Evolutionary conservation across 2,888 invertebrate genomes (phyloP).

Genomic region (Orthosia gothica): DNA sequence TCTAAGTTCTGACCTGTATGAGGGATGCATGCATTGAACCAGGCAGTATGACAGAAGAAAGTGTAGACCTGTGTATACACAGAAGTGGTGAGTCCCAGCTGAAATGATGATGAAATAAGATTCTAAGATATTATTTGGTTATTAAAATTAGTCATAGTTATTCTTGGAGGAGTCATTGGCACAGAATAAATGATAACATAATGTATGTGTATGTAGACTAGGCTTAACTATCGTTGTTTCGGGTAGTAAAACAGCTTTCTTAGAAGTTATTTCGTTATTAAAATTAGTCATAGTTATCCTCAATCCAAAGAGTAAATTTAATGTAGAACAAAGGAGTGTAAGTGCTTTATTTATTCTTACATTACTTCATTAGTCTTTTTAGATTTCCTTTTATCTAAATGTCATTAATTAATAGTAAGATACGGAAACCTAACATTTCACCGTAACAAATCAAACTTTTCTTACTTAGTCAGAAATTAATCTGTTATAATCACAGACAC

Average conservation of each 20-base stretch:
- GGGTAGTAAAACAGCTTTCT: not conserved
- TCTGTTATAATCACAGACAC: too few relatives aligned
- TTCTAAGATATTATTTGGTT: slow-evolving; percentile 14
- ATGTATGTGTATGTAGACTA: not conserved
- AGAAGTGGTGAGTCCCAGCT: not conserved
- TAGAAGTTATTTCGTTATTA: slow-evolving; percentile 19
- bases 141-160: slow-evolving; percentile 17
- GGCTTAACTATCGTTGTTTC: slow-evolving; percentile 12
- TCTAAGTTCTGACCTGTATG: too few relatives aligned
- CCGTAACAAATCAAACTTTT: slow-evolving; percentile 19
- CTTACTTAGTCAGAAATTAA: too few relatives aligned
- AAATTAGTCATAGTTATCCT: slow-evolving; percentile 19
- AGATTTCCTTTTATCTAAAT: not conserved
- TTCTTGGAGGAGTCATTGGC: not conserved
- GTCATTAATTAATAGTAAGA: slow-evolving; percentile 13
- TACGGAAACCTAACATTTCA: slow-evolving; percentile 1
- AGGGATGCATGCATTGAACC: not conserved
- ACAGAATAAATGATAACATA: slow-evolving; percentile 30
- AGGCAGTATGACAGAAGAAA: not conserved
- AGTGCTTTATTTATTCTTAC: not conserved
- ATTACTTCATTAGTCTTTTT: not conserved
- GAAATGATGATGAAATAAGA: not conserved
- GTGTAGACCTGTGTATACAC: not conserved
- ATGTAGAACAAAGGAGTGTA: slow-evolving; percentile 15
- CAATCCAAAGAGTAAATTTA: not conserved